Conservation (phyloP, 1,140 invertebrate species). For the Apolygus lucorum region DNA sequence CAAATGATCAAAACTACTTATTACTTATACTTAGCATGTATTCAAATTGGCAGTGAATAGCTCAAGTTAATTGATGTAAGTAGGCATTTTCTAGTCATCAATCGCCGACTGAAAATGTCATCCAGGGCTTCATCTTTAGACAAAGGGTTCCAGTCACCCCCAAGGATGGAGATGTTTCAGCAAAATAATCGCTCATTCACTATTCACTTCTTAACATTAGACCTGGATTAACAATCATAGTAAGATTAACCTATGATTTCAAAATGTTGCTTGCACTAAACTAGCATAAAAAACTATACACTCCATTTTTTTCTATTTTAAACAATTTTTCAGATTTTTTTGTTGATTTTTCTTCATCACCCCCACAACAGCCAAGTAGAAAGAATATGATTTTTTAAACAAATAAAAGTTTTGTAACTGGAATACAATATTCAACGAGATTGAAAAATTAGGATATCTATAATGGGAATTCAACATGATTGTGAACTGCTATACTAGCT, state of each 20-base stretch:
- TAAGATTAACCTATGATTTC: background rate
- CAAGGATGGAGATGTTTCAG: too few relatives aligned
- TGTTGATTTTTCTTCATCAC: background rate
- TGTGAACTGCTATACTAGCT: too few relatives aligned
- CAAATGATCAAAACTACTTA: background rate
- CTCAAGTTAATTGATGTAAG: constrained; percentile 7
- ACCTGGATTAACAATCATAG: background rate
- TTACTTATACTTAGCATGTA: background rate
- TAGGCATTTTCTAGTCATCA: constrained; percentile 8
- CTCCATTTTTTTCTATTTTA: background rate
- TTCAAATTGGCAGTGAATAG: constrained; percentile 15
- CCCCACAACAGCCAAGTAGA: background rate
- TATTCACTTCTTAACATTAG: constrained; percentile 8
- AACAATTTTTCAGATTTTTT: background rate
- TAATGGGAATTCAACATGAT: too few relatives aligned
- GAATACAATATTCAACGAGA: too few relatives aligned
- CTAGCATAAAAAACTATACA: constrained; percentile 15
- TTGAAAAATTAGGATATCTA: too few relatives aligned
- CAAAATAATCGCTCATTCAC: constrained; percentile 16
- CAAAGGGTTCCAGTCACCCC: too few relatives aligned
- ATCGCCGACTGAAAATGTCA: background rate
- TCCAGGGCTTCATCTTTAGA: too few relatives aligned
- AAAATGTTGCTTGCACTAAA: background rate
- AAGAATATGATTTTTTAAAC: too few relatives aligned
- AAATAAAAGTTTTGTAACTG: too few relatives aligned